phyloP scores from a whole-genome alignment of 37 sponge, comb jelly and placozoan species.

The Chondrilla cf. caribensis region DNA sequence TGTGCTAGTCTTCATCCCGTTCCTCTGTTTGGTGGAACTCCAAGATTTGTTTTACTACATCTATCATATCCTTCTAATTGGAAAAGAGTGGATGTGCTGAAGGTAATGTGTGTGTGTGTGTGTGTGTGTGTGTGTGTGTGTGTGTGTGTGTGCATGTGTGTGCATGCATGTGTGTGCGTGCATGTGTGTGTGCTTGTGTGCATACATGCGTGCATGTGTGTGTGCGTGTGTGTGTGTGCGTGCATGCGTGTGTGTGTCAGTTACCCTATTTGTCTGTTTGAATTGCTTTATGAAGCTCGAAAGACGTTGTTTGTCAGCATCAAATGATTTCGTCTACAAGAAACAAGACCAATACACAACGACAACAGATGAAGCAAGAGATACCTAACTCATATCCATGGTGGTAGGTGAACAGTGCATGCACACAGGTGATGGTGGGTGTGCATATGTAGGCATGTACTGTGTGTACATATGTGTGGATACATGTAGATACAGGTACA shows the following conservation, averaged over 20 bases:
- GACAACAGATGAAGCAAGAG: neutral
- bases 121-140: conserved; percentile 1
- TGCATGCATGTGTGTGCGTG: neutral
- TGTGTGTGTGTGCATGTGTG: conserved; percentile 16
- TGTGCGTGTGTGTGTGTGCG: neutral
- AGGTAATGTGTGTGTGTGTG: neutral
- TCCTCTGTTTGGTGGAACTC: too few relatives aligned
- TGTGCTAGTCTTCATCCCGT: too few relatives aligned
- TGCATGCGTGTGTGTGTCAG: neutral
- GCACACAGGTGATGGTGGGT: too few relatives aligned
- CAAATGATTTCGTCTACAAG: neutral
- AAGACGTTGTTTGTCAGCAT: neutral
- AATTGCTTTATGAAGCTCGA: neutral
- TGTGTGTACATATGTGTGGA: too few relatives aligned
- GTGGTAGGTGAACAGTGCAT: too few relatives aligned
- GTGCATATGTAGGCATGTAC: too few relatives aligned
- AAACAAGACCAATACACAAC: neutral
- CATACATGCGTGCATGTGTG: neutral
- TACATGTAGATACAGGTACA: too few relatives aligned
- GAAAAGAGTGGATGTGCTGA: too few relatives aligned
- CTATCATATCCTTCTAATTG: too few relatives aligned
- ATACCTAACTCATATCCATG: too few relatives aligned
- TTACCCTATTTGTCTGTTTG: neutral
- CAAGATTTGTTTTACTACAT: too few relatives aligned
- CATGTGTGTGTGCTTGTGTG: neutral